phyloP scores from a whole-genome alignment of 2,113 vertebrate species.

The Aspiorhynchus laticeps region DNA sequence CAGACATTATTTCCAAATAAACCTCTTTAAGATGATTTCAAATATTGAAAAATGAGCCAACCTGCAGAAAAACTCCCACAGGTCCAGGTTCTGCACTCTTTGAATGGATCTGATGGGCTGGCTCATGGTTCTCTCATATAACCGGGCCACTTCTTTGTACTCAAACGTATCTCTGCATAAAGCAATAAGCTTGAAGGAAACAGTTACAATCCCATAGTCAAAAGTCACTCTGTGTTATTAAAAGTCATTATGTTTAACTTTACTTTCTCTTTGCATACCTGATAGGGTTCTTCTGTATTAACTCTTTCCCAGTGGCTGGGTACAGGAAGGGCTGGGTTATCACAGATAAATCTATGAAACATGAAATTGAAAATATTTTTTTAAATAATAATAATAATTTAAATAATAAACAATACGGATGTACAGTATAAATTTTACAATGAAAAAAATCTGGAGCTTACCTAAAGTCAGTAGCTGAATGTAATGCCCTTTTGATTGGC shows the following conservation, averaged over 20 bases:
- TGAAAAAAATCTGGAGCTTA: conserved; percentile 61
- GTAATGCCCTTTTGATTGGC: conserved; percentile 89
- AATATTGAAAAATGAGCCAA: conserved; percentile 53
- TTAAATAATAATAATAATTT: no score
- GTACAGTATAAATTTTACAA: background rate
- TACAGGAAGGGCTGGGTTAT: conserved; percentile 89
- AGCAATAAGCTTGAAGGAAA: background rate
- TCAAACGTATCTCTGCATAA: conserved; percentile 88
- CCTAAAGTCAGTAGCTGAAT: conserved; percentile 92
- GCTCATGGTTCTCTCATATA: conserved; percentile 92
- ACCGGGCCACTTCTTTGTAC: conserved; percentile 89
- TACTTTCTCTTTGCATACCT: conserved; percentile 72
- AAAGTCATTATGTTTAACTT: background rate
- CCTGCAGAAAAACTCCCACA: conserved; percentile 99
- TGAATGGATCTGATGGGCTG: conserved; percentile 90
- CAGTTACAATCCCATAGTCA: background rate
- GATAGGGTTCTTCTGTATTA: conserved; percentile 88
- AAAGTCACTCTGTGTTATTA: background rate
- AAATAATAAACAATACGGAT: background rate
- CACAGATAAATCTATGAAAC: conserved; percentile 88
- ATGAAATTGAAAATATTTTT: background rate
- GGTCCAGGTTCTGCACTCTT: conserved; percentile 94
- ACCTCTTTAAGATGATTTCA: background rate
- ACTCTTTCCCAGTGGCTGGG: conserved; percentile 95
- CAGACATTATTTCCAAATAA: conserved; percentile 36